Evolutionary conservation across 2,113 vertebrate species (phyloP).

Genomic region (Vimba vimba): DNA sequence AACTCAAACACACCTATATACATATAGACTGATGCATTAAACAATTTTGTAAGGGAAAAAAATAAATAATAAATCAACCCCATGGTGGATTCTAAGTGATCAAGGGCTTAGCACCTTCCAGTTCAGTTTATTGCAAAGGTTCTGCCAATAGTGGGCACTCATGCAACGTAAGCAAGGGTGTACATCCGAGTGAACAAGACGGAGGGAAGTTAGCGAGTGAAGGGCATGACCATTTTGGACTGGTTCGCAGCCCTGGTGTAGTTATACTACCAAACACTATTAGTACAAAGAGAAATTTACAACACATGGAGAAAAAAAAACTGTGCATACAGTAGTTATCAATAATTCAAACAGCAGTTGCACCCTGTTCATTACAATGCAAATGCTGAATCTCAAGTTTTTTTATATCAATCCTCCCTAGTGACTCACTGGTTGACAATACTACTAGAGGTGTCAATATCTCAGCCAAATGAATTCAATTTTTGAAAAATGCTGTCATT

Average conservation of each 20-base stretch:
- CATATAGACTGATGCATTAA: too few relatives aligned
- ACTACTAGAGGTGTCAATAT: neutral
- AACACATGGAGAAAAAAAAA: neutral
- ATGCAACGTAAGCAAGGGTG: too few relatives aligned
- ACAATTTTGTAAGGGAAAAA: too few relatives aligned
- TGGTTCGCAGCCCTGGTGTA: neutral
- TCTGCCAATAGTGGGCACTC: too few relatives aligned
- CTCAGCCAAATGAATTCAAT: neutral
- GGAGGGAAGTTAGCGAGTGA: too few relatives aligned
- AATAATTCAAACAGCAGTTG: constrained; percentile 9
- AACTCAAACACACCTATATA: too few relatives aligned
- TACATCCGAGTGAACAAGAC: too few relatives aligned
- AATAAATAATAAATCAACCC: too few relatives aligned
- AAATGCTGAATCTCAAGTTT: neutral
- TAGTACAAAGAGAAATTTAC: neutral
- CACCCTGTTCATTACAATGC: neutral
- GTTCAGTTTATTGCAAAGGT: too few relatives aligned
- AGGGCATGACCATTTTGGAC: too few relatives aligned
- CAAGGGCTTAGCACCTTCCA: too few relatives aligned
- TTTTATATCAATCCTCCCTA: neutral
- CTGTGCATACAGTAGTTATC: neutral
- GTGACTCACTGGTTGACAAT: neutral
- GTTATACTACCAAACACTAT: neutral
- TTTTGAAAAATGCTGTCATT: constrained; percentile 11
- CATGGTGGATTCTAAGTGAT: too few relatives aligned